Conservation (phyloP, 2,888 invertebrate genomes). For the Ochlodes sylvanus region DNA sequence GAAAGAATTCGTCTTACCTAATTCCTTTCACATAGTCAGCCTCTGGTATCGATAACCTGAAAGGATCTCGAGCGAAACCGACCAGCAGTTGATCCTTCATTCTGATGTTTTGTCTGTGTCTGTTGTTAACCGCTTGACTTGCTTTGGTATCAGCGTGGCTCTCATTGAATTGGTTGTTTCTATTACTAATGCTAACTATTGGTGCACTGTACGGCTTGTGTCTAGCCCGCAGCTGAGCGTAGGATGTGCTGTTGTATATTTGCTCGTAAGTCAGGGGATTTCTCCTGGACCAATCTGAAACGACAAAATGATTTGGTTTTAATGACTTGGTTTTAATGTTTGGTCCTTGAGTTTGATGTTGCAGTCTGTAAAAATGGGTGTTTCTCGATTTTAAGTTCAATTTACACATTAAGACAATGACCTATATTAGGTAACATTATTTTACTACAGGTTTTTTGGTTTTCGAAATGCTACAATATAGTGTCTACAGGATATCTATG, state of each 20-base stretch:
- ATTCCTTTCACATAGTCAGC: constrained; percentile 70
- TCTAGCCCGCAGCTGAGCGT: constrained; percentile 62
- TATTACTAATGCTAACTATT: constrained; percentile 42
- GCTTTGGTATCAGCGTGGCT: constrained; percentile 50
- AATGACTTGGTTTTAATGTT: not conserved
- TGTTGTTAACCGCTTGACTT: constrained; percentile 54
- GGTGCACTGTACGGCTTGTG: constrained; percentile 56
- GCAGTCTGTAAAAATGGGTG: too few relatives aligned
- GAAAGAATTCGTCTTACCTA: constrained; percentile 55
- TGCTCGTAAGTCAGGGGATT: constrained; percentile 63
- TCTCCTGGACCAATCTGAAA: constrained; percentile 63
- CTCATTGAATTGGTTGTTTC: constrained; percentile 31
- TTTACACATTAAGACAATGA: too few relatives aligned
- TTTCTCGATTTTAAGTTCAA: too few relatives aligned
- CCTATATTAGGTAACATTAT: too few relatives aligned
- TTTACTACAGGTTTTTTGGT: too few relatives aligned
- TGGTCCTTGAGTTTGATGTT: too few relatives aligned
- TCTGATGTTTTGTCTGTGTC: constrained; percentile 41
- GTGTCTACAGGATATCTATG: too few relatives aligned
- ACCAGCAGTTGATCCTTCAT: constrained; percentile 59
- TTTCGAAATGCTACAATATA: too few relatives aligned
- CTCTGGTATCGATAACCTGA: constrained; percentile 70
- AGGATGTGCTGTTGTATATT: constrained; percentile 71
- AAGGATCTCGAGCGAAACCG: constrained; percentile 74
- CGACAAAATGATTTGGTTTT: constrained; percentile 42